These are phyloP conservation scores for Phrynocephalus forsythii DNA, from an alignment of 2,797 vertebrate genomes.

Conservation along the genomic window DNA sequence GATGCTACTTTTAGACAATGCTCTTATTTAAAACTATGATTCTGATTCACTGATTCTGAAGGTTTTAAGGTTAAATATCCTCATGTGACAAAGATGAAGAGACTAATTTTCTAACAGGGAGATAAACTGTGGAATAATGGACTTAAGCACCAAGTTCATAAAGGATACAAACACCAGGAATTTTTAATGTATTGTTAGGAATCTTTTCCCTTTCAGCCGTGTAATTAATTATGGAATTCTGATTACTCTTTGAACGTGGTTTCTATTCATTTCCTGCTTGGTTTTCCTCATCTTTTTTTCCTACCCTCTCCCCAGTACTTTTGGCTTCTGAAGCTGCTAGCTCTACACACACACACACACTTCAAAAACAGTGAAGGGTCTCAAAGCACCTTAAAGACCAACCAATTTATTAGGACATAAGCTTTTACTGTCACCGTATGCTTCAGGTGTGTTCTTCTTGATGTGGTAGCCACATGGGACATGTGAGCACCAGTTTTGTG, in stretches of 20 bases:
- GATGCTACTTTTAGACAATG: slow-evolving; percentile 22
- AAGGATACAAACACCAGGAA: neutral
- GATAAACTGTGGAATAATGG: neutral
- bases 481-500: neutral
- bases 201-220: neutral
- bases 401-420: neutral
- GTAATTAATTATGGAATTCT: neutral
- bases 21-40: slow-evolving; percentile 47
- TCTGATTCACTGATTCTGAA: slow-evolving; percentile 42
- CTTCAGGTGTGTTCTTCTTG: neutral
- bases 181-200: neutral
- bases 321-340: neutral
- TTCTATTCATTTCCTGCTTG: neutral
- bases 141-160: neutral
- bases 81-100: neutral
- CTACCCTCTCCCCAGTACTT: neutral
- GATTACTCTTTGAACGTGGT: neutral
- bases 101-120: neutral
- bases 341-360: neutral
- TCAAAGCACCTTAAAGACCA: neutral
- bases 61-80: slow-evolving; percentile 55
- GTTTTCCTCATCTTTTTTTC: neutral
- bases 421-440: neutral
- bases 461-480: neutral
- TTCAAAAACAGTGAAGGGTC: too few species aligned